phyloP scores from a whole-genome alignment of 2,113 vertebrate species.

The Tachuris rubrigastra region DNA sequence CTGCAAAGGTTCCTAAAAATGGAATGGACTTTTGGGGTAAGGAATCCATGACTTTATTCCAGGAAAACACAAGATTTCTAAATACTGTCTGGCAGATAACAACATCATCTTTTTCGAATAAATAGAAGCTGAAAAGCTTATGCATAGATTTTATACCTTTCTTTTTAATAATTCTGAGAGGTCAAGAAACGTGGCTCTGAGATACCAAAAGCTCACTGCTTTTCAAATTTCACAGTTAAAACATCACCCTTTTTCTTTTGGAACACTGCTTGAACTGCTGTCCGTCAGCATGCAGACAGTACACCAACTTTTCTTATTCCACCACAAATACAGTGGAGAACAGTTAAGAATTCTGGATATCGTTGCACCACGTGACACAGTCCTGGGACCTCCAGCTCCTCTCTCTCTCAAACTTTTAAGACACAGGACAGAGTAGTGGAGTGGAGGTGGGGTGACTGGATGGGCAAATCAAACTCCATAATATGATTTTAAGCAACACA shows the following conservation, averaged over 20 bases:
- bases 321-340: not conserved
- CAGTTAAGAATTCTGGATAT: slow-evolving; percentile 30
- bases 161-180: not conserved
- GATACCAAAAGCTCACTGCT: not conserved
- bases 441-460: not conserved
- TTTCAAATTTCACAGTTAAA: not conserved
- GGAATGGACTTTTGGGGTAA: not conserved
- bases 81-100: not conserved
- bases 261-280: not conserved
- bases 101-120: not conserved
- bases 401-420: not conserved
- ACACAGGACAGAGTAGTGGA: not conserved
- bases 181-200: not conserved
- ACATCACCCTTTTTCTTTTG: not conserved
- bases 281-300: not conserved
- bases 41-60: not conserved
- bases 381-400: not conserved
- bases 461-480: not conserved
- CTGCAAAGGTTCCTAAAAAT: slow-evolving; percentile 19
- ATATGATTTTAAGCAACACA: not conserved
- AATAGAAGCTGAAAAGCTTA: not conserved
- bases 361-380: not conserved
- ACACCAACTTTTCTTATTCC: not conserved
- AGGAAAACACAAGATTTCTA: slow-evolving; percentile 22
- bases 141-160: not conserved